These are phyloP conservation scores for Babylonia areolata DNA, from an alignment of 1,140 invertebrate species.

Conservation along the genomic window DNA sequence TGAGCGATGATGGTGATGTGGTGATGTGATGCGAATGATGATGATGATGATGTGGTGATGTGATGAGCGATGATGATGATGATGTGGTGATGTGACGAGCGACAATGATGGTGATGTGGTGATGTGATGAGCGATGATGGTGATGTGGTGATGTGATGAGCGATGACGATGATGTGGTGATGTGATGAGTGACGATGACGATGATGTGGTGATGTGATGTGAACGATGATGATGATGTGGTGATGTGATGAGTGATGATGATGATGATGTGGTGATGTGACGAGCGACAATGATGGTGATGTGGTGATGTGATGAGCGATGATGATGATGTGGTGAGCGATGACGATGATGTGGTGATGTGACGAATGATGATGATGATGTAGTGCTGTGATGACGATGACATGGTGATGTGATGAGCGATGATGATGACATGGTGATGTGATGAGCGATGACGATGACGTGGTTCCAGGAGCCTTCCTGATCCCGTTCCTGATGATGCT, in stretches of 20 bases:
- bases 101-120: neutral
- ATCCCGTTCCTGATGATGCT: constrained; percentile 77
- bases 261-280: neutral
- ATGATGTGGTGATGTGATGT: neutral
- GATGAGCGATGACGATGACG: neutral
- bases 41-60: no score
- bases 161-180: neutral
- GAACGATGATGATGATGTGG: neutral
- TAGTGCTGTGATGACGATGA: neutral
- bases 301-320: neutral
- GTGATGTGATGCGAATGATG: no score
- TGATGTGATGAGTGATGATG: neutral
- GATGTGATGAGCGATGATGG: neutral
- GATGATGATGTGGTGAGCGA: neutral
- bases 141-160: neutral
- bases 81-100: neutral
- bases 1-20: neutral
- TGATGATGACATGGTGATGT: constrained; percentile 17
- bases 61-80: neutral
- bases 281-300: neutral
- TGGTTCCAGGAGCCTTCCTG: constrained; percentile 75
- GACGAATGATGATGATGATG: neutral
- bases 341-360: neutral
- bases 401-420: neutral
- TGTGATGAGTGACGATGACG: neutral